Percentiles rank a stretch among this genome's conserved stretches.
These are phyloP conservation scores for Psophia crepitans DNA, from an alignment of 2,113 vertebrate species.

Conservation along the genomic window DNA sequence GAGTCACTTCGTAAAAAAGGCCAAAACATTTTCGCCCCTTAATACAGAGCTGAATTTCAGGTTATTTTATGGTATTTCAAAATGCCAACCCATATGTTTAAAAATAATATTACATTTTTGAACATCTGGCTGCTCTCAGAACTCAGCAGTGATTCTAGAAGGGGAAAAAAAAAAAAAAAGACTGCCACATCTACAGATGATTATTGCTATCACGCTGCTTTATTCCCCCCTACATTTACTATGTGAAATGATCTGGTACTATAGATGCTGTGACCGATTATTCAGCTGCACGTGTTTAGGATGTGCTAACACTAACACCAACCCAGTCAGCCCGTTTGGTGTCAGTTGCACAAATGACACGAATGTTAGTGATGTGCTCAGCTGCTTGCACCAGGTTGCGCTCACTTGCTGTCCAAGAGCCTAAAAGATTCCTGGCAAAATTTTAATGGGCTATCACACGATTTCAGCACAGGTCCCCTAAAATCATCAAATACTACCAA, in stretches of 20 bases:
- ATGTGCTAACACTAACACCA: neutral
- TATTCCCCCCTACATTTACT: neutral
- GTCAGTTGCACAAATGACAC: neutral
- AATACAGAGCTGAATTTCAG: neutral
- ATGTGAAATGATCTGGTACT: neutral
- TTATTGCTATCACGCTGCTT: neutral
- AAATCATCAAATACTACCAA: neutral
- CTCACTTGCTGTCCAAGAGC: neutral
- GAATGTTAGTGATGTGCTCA: neutral
- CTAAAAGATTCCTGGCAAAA: neutral
- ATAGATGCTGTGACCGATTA: neutral
- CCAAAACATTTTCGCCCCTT: neutral
- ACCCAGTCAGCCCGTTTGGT: fast-evolving
- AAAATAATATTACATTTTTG: neutral
- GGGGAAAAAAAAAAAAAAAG: too few relatives aligned
- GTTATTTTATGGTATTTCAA: neutral
- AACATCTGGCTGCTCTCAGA: neutral
- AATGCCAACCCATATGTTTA: neutral
- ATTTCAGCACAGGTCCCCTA: neutral
- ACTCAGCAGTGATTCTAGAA: neutral
- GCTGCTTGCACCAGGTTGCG: neutral
- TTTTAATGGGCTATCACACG: neutral
- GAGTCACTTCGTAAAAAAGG: neutral
- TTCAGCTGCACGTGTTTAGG: neutral
- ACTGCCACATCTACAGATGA: neutral